These are phyloP conservation scores for Holotrichia oblita DNA, from an alignment of 1,140 invertebrate species.

Conservation along the genomic window DNA sequence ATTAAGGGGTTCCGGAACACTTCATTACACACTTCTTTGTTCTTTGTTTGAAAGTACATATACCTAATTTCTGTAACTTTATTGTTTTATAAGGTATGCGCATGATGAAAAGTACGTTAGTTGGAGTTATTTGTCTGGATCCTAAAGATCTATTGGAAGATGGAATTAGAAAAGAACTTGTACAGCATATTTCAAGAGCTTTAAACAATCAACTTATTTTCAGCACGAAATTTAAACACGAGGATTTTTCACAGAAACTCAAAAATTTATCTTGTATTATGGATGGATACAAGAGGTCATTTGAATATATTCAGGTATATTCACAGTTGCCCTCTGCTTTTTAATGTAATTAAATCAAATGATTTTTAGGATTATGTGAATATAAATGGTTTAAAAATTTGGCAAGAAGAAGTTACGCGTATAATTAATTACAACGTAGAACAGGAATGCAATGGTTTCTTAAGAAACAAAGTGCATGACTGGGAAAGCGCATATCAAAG, in stretches of 20 bases:
- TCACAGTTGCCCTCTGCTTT: neutral
- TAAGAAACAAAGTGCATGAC: conserved; percentile 71
- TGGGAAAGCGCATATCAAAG: conserved; percentile 72
- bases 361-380: conserved; percentile 85
- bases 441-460: conserved; percentile 89
- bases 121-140: conserved; percentile 95
- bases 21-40: too few species aligned
- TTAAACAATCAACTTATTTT: conserved; percentile 77
- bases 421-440: conserved; percentile 95
- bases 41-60: too few species aligned
- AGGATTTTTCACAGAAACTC: conserved; percentile 76
- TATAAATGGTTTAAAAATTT: conserved; percentile 94
- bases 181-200: conserved; percentile 82
- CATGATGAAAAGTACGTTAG: conserved; percentile 93
- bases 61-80: too few species aligned
- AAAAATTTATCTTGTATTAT: conserved; percentile 82
- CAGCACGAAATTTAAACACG: conserved; percentile 72
- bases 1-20: too few species aligned
- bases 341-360: neutral
- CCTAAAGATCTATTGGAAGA: conserved; percentile 95
- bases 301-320: conserved; percentile 91
- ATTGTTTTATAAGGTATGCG: conserved; percentile 72
- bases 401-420: conserved; percentile 88
- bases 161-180: conserved; percentile 94
- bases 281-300: conserved; percentile 92